These are phyloP conservation scores for Stomatorhinus ivindoensis DNA, from an alignment of 2,113 vertebrate species.

Conservation along the genomic window DNA sequence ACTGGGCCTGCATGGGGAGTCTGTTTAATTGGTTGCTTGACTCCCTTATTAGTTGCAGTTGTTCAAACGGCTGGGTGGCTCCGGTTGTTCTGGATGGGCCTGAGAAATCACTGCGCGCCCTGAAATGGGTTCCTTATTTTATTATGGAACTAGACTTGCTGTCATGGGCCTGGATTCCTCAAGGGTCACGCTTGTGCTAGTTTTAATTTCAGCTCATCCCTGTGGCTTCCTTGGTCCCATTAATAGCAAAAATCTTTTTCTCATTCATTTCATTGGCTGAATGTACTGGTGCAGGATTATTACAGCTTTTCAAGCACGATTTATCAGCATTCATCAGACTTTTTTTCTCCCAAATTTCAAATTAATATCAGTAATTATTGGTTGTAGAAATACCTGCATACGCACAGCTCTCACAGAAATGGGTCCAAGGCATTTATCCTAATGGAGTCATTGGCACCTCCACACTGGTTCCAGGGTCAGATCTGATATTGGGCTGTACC, in stretches of 20 bases:
- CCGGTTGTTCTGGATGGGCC: neutral
- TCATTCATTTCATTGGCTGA: neutral
- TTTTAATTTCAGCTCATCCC: conserved; percentile 2
- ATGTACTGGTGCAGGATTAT: neutral
- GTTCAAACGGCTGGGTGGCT: neutral
- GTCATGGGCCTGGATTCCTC: neutral
- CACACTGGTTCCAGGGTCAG: neutral
- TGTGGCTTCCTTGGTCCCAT: neutral
- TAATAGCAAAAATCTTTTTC: conserved; percentile 1
- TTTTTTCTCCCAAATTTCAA: neutral
- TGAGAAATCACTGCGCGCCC: neutral
- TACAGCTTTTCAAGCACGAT: neutral
- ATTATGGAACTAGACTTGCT: conserved; percentile 10
- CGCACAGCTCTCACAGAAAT: neutral
- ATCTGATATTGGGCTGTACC: neutral
- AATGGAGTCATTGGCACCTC: neutral
- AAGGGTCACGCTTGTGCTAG: neutral
- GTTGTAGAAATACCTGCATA: neutral
- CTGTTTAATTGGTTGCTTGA: neutral
- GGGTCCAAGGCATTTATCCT: neutral
- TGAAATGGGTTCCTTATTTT: neutral
- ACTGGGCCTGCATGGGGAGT: neutral
- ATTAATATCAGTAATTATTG: neutral
- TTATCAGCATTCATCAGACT: neutral
- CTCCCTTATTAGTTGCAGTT: neutral